Evolutionary conservation across 2,113 vertebrate genomes (phyloP).

Genomic region (Cryptotis parvus): DNA sequence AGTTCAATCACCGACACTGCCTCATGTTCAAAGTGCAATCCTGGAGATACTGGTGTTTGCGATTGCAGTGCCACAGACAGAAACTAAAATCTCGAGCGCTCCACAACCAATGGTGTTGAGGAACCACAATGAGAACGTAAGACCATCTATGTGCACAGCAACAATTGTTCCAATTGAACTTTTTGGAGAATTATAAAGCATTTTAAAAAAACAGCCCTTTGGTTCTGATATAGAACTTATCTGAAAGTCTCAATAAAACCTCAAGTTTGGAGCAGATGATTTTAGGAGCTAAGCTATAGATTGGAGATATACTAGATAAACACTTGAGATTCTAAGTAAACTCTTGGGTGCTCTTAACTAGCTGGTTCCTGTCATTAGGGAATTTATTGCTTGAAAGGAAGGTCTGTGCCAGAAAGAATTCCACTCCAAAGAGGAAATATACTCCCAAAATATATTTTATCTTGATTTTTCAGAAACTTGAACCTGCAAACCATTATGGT

Average conservation of each 20-base stretch:
- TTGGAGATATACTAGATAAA: fast-evolving
- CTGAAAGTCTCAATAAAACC: background rate
- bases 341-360: background rate
- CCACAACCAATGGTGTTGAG: no score
- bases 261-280: background rate
- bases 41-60: no score
- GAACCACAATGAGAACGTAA: no score
- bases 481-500: background rate
- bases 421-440: background rate
- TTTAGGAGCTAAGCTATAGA: background rate
- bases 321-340: background rate
- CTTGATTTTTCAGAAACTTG: slow-evolving; percentile 30
- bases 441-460: slow-evolving; percentile 19
- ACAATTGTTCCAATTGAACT: no score
- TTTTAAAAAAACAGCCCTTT: slow-evolving; percentile 43
- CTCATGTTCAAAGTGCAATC: no score
- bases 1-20: no score
- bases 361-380: background rate
- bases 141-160: background rate
- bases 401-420: slow-evolving; percentile 37
- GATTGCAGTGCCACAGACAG: no score
- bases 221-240: background rate
- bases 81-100: no score
- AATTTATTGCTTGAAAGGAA: no score
- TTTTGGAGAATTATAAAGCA: no score